Evolutionary conservation across 2,113 vertebrate genomes (phyloP).

Genomic region (Takifugu bimaculatus): DNA sequence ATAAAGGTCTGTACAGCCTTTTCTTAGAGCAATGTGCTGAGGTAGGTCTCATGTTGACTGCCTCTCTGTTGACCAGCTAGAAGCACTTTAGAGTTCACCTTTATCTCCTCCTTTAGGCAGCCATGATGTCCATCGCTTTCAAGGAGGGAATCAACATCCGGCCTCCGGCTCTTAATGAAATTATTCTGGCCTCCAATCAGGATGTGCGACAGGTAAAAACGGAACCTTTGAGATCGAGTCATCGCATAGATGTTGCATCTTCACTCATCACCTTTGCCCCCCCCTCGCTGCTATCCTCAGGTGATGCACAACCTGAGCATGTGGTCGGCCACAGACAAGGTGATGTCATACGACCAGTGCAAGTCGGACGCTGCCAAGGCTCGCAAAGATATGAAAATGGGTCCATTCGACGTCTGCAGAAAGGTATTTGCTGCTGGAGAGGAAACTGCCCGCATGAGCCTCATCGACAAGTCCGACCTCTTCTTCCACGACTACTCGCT

Average conservation of each 20-base stretch:
- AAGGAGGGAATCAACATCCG: slow-evolving; percentile 95
- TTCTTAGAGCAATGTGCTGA: no score
- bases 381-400: slow-evolving; percentile 91
- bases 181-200: slow-evolving; percentile 94
- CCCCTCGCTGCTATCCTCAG: slow-evolving; percentile 59
- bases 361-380: slow-evolving; percentile 85
- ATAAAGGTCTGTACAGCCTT: slow-evolving; percentile 82
- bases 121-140: slow-evolving; percentile 96
- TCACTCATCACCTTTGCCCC: neutral
- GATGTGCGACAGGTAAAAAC: slow-evolving; percentile 92
- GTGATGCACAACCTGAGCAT: slow-evolving; percentile 96
- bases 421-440: slow-evolving; percentile 88
- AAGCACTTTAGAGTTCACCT: neutral
- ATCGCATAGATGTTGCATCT: neutral
- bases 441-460: slow-evolving; percentile 84
- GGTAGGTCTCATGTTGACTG: no score
- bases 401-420: slow-evolving; percentile 93
- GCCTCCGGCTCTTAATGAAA: slow-evolving; percentile 92
- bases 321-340: slow-evolving; percentile 90
- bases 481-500: slow-evolving; percentile 98
- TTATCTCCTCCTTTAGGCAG: slow-evolving; percentile 73
- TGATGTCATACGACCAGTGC: slow-evolving; percentile 88
- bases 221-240: neutral
- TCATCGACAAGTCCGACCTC: slow-evolving; percentile 92
- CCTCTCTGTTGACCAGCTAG: no score